Conservation (phyloP, 1,140 invertebrate species). For the Olivierus martensii region DNA sequence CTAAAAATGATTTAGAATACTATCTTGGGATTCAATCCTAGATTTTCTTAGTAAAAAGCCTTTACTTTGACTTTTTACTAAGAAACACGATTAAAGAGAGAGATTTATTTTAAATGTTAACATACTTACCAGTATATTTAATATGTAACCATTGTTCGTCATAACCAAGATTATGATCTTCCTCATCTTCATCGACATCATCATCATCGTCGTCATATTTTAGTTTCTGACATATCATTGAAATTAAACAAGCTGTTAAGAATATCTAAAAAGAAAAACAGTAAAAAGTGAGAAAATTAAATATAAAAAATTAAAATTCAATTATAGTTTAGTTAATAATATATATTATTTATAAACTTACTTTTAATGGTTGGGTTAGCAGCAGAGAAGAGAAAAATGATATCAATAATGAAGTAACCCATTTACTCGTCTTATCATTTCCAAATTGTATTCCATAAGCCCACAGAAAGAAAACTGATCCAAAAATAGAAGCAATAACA, state of each 20-base stretch:
- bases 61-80: too few relatives aligned
- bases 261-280: slow-evolving; percentile 6
- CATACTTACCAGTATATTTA: background rate
- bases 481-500: slow-evolving; percentile 23
- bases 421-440: slow-evolving; percentile 31
- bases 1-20: too few relatives aligned
- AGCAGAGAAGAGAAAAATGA: slow-evolving; percentile 33
- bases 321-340: too few relatives aligned
- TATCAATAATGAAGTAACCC: slow-evolving; percentile 33
- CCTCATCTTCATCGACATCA: slow-evolving; percentile 12
- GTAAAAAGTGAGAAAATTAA: background rate
- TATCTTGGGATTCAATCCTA: too few relatives aligned
- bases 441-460: slow-evolving; percentile 33
- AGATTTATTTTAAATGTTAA: too few relatives aligned
- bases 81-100: too few relatives aligned
- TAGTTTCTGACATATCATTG: too few relatives aligned
- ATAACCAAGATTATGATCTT: slow-evolving; percentile 7
- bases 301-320: background rate
- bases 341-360: slow-evolving; percentile 15
- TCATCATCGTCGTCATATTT: slow-evolving; percentile 12
- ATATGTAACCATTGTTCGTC: slow-evolving; percentile 13
- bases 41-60: too few relatives aligned
- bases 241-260: background rate
- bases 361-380: slow-evolving; percentile 34
- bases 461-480: slow-evolving; percentile 26